Conservation (phyloP, 2,113 vertebrate genomes). For the Tragelaphus strepsiceros region DNA sequence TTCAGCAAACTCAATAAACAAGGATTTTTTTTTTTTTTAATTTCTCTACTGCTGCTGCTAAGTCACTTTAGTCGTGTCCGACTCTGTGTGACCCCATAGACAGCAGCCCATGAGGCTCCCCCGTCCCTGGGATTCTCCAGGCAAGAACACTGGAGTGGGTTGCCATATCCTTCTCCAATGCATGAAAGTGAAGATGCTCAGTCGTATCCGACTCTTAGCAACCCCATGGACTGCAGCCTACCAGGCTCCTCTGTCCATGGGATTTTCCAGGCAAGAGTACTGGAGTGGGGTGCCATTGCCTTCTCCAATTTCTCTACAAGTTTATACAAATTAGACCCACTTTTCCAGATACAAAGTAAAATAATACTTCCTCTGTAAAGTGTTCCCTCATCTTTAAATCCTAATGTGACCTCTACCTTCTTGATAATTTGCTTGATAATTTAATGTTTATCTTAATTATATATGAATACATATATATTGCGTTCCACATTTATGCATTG, state of each 20-base stretch:
- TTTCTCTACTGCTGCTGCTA: too few relatives aligned
- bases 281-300: too few relatives aligned
- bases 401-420: neutral
- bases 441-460: neutral
- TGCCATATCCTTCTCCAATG: too few relatives aligned
- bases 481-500: neutral
- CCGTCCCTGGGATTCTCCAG: too few relatives aligned
- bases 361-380: neutral
- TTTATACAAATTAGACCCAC: neutral
- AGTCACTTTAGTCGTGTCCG: too few relatives aligned
- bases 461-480: neutral
- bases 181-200: too few relatives aligned
- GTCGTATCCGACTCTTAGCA: accelerated
- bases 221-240: too few relatives aligned
- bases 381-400: neutral
- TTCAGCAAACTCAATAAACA: neutral
- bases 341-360: neutral
- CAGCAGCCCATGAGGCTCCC: too few relatives aligned
- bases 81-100: too few relatives aligned
- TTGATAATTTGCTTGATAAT: neutral
- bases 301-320: neutral
- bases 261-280: too few relatives aligned
- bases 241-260: too few relatives aligned
- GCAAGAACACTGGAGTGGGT: too few relatives aligned
- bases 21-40: neutral